A percentile compares a stretch with the other conserved stretches of the same genome.
Conservation (phyloP, 2,888 invertebrate genomes). For the Acronicta psi region DNA sequence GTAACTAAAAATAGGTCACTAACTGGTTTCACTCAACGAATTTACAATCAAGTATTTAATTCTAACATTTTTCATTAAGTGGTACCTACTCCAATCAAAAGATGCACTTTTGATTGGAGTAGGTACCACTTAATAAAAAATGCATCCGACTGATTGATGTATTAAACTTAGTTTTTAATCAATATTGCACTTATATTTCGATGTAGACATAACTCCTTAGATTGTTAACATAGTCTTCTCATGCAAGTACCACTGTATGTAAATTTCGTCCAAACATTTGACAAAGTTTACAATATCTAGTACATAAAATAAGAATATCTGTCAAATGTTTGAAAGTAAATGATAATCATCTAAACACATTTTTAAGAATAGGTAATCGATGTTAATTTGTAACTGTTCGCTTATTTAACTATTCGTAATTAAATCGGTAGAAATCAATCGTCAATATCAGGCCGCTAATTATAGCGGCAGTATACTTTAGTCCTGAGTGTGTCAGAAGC, state of each 20-base stretch:
- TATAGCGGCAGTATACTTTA: constrained; percentile 7
- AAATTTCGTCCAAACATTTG: constrained; percentile 37
- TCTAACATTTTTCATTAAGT: constrained; percentile 40
- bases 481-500: neutral
- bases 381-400: constrained; percentile 25
- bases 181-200: constrained; percentile 53
- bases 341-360: constrained; percentile 20
- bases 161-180: constrained; percentile 16
- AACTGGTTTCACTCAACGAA: constrained; percentile 61
- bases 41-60: constrained; percentile 52
- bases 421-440: constrained; percentile 23
- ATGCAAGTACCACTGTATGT: constrained; percentile 31
- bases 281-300: constrained; percentile 34
- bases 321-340: constrained; percentile 45
- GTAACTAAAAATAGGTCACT: constrained; percentile 59
- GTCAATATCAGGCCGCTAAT: constrained; percentile 14
- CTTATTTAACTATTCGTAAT: constrained; percentile 33
- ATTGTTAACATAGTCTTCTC: neutral
- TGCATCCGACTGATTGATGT: constrained; percentile 1
- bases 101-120: constrained; percentile 12
- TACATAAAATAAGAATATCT: constrained; percentile 32
- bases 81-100: constrained; percentile 26
- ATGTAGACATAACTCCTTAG: constrained; percentile 30
- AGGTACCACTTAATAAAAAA: constrained; percentile 39
- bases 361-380: constrained; percentile 12